Percentiles rank a stretch among this genome's conserved stretches.
These are phyloP conservation scores for Frankliniella fusca DNA, from an alignment of 2,888 invertebrate genomes.

Conservation along the genomic window DNA sequence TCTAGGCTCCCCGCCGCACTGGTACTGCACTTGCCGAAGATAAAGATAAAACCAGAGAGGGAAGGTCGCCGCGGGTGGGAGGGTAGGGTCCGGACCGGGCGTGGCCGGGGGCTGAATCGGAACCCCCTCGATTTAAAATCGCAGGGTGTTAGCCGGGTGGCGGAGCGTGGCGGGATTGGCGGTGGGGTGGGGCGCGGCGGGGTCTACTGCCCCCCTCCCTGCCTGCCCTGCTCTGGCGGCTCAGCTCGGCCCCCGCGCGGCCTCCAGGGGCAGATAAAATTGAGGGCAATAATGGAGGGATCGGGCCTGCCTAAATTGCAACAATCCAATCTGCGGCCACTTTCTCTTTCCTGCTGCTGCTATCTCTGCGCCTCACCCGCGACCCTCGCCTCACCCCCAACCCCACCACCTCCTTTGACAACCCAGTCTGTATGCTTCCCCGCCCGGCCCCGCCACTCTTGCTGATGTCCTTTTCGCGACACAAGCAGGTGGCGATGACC, in stretches of 20 bases:
- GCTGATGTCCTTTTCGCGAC: neutral
- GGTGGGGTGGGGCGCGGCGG: neutral
- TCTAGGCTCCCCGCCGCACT: too few relatives aligned
- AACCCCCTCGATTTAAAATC: too few relatives aligned
- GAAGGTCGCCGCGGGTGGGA: too few relatives aligned
- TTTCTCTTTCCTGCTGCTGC: slow-evolving; percentile 1
- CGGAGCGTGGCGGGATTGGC: neutral
- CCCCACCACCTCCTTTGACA: neutral
- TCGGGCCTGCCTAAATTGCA: slow-evolving; percentile 13
- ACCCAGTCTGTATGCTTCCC: neutral
- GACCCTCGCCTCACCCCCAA: neutral
- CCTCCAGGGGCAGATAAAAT: slow-evolving; percentile 7
- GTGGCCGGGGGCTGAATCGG: too few relatives aligned
- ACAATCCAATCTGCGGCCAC: slow-evolving; percentile 19
- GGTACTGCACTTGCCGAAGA: too few relatives aligned
- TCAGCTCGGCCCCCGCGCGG: neutral
- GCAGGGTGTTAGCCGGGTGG: too few relatives aligned
- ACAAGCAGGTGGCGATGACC: neutral
- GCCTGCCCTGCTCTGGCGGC: neutral
- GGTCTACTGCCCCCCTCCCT: neutral
- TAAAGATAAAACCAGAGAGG: too few relatives aligned
- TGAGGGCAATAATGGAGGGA: slow-evolving; percentile 1
- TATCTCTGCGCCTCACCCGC: neutral
- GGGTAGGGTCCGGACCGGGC: too few relatives aligned
- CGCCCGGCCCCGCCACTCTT: neutral